Evolutionary conservation across 2,888 invertebrate species (phyloP), one percentile per base, ranked within the genome.

Genomic region (Metacarcinus magister): DNA sequence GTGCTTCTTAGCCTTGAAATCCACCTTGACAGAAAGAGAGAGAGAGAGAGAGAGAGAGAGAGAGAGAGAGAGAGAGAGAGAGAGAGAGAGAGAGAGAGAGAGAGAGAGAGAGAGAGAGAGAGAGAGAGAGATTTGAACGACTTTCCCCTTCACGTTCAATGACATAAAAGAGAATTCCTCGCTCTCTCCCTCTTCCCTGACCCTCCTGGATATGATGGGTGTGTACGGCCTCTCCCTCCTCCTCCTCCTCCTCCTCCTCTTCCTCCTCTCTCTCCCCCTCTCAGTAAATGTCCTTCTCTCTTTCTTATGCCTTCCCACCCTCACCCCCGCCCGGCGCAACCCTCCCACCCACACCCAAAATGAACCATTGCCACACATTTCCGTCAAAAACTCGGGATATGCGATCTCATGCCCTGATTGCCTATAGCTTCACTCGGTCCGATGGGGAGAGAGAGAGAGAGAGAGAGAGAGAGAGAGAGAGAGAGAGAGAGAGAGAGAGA

Each of bases 351-450:
- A 32, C 32, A 10, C 82, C 28, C 32, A 32, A 82, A 82, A 32
- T 82, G 82, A 82, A 82, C 82, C 28, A 82, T 82, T 82, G 82
- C 82, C 10, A 82, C 82, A 82, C 82, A 82, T 60, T 92, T 92
- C 92, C 48, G 92, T 92, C 32, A 48, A 48, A 92, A 92, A 92
- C 48, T 48, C 48, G 16, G 32, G n/a, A 92, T 92, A 92, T 92
- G 92, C 48, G 92, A 54, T 23, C 46, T 23, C 92, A 48, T 92
- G 44, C 16, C 19, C 82, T 82, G 82, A 82, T 82, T 82, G 82
- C 32, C 82, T 82, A 32, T 32, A 82, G 67, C 67, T 67, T 67
- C 67, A n/a, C 67, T 67, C n/a, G n/a, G 67, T 0, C 19, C 32
- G 82, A 32, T 3, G 28, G 82, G 7, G 28, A 3, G 75, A 16